phyloP scores from a whole-genome alignment of 2,113 vertebrate genomes.

The Gymnarchus niloticus region DNA sequence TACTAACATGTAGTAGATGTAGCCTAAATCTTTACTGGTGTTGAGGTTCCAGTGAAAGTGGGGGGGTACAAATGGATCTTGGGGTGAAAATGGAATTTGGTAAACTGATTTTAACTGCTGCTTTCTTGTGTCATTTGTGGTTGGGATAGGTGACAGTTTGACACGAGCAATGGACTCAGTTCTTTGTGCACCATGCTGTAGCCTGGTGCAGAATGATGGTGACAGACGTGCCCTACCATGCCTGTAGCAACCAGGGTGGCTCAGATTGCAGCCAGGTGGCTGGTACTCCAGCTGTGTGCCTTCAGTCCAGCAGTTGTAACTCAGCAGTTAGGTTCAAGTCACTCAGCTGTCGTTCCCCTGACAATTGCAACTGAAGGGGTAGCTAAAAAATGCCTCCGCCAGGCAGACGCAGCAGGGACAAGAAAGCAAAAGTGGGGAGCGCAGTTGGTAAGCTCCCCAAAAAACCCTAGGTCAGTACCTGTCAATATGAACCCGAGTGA shows the following conservation, averaged over 20 bases:
- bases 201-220: background rate
- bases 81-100: background rate
- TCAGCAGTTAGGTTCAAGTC: slow-evolving; percentile 21
- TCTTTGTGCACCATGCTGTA: background rate
- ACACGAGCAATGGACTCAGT: background rate
- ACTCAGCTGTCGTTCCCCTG: slow-evolving; percentile 38
- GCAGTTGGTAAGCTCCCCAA: background rate
- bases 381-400: slow-evolving; percentile 17
- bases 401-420: too few relatives aligned
- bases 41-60: background rate
- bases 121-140: background rate
- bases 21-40: too few relatives aligned
- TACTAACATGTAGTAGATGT: background rate
- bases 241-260: background rate
- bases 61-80: background rate
- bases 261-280: background rate
- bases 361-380: slow-evolving; percentile 28
- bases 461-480: slow-evolving; percentile 26
- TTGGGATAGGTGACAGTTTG: background rate
- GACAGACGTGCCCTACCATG: too few relatives aligned
- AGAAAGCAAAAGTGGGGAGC: background rate
- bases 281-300: background rate
- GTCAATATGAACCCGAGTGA: slow-evolving; percentile 26
- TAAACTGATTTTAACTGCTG: background rate
- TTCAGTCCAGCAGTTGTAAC: background rate